Percentiles rank a stretch among this genome's conserved stretches.
These are phyloP conservation scores for Carassius auratus DNA, from an alignment of 2,113 vertebrate genomes.

Conservation along the genomic window DNA sequence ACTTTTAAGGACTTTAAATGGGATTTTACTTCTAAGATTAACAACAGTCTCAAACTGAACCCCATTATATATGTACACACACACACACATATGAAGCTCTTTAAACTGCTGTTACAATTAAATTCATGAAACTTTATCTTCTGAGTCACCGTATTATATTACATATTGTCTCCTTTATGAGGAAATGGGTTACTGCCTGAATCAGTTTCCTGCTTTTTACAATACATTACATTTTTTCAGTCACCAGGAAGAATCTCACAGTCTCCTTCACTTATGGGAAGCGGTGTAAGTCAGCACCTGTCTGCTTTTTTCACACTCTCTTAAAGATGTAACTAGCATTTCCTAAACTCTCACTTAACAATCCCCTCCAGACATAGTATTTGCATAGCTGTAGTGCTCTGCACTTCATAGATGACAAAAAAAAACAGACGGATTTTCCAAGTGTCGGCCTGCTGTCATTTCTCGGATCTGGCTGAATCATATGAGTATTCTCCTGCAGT, in stretches of 20 bases:
- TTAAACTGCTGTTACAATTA: not conserved
- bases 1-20: too few relatives aligned
- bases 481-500: conserved; percentile 24
- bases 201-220: not conserved
- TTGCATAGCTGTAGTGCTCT: conserved; percentile 29
- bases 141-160: not conserved
- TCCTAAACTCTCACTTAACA: conserved; percentile 1
- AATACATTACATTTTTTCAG: not conserved
- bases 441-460: conserved; percentile 34
- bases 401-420: not conserved
- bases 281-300: too few relatives aligned
- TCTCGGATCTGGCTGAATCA: conserved; percentile 59
- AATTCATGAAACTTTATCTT: not conserved
- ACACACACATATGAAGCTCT: too few relatives aligned
- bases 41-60: too few relatives aligned
- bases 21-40: too few relatives aligned
- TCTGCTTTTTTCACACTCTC: not conserved
- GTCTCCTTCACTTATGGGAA: not conserved
- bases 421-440: conserved; percentile 54
- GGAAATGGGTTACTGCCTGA: not conserved
- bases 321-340: not conserved
- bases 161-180: not conserved
- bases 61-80: too few relatives aligned
- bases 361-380: not conserved
- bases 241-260: not conserved